Evolutionary conservation across 2,797 vertebrate genomes (phyloP), one percentile per base, ranked within the genome.

Genomic region (Sebastes iracundus): DNA sequence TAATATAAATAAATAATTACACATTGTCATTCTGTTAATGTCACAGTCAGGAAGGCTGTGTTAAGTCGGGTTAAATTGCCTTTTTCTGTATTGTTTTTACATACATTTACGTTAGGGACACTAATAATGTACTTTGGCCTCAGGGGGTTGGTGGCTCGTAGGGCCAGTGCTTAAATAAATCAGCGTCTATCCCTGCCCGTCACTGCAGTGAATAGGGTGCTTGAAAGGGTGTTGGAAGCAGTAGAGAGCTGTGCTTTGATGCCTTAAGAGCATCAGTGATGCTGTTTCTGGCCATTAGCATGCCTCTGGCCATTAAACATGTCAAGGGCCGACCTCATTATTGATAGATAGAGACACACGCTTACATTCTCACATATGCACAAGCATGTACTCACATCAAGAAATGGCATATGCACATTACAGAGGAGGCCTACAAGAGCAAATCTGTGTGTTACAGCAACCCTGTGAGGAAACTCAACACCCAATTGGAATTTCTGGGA

Each of bases 281-380:
- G 66, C 71, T 73, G 80, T 67, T 75, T 72, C 77, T 90, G 81
- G 82, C 83, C 81, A 93, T 93, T 91, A 90, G 88, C 86, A 75
- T 83, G 67, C 62, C 60, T 77, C 83, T 72, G 62, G 86, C 80
- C 82, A 90, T 87, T 90, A 88, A 78, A 88, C 85, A 80, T 80
- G 82, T 80, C 82, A 38, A 75, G 60, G 74, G 35, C 71, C 73
- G 49, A 67, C 80, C 85, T 87, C 84, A 92, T 90, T 88, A 90
- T 86, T 82, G 85, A 92, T 80, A 76, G 78, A 90, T 80, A 60
- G 68, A 82, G 58, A 71, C 30, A 76, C 65, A 64, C 71, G 42
- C 68, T 70, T 61, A 67, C 20, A 65, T 58, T 78, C 60, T 49
- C 49, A 18, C 56, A 79, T 42, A 82, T 70, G 55, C 75, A 74